phyloP scores from a whole-genome alignment of 2,113 vertebrate species.

The Pogonocichla stellata region DNA sequence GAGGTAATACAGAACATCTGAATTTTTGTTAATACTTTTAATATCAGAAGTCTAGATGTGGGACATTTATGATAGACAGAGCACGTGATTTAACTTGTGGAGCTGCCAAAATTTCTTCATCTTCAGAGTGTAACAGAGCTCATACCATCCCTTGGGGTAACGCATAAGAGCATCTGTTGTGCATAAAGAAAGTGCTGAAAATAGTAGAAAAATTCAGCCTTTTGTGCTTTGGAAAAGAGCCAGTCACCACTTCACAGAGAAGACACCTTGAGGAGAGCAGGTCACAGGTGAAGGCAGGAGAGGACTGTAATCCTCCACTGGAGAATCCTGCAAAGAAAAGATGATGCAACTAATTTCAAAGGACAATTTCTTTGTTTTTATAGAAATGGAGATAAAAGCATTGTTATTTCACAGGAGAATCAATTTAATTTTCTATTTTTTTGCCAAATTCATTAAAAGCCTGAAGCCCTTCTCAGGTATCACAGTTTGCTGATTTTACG shows the following conservation, averaged over 20 bases:
- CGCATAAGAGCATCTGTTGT: neutral
- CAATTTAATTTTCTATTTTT: neutral
- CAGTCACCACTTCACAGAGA: neutral
- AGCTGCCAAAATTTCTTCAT: neutral
- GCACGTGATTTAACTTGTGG: neutral
- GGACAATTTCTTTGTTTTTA: neutral
- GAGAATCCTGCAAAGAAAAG: neutral
- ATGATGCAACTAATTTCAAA: neutral
- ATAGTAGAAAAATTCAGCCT: neutral
- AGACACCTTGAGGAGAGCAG: neutral
- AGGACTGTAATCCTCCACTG: neutral
- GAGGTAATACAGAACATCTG: neutral
- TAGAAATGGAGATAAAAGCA: neutral
- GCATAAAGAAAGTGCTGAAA: neutral
- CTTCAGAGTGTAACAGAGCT: neutral
- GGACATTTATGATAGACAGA: neutral
- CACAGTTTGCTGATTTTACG: fast-evolving
- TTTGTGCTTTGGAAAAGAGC: neutral
- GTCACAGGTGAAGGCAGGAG: neutral
- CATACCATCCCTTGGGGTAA: neutral
- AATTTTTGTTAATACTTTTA: neutral
- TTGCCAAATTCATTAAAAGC: neutral
- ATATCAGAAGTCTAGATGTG: neutral
- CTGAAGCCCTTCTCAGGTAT: neutral
- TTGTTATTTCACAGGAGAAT: neutral